These are phyloP conservation scores for Prenolepis imparis DNA, from an alignment of 2,888 invertebrate genomes.

Conservation along the genomic window DNA sequence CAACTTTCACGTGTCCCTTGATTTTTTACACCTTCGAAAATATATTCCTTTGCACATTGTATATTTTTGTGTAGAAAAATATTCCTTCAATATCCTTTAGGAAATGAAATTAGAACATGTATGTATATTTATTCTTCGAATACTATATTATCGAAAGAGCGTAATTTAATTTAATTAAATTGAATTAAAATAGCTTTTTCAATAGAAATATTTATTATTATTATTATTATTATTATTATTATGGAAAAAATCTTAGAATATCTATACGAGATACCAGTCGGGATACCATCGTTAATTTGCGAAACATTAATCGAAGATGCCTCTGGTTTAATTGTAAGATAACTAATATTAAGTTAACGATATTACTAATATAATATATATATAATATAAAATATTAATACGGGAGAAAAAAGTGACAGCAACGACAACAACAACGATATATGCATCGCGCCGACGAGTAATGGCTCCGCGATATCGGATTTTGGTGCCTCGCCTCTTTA, in stretches of 20 bases:
- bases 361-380: neutral
- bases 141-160: neutral
- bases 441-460: slow-evolving; percentile 30
- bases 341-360: neutral
- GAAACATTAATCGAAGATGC: neutral
- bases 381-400: slow-evolving; percentile 10
- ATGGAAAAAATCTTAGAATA: neutral
- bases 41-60: neutral
- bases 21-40: neutral
- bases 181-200: neutral
- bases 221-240: neutral
- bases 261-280: neutral
- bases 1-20: neutral
- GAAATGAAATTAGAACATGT: neutral
- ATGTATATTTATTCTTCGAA: neutral
- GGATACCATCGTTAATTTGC: neutral
- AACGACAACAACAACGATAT: neutral
- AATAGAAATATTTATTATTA: neutral
- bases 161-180: neutral
- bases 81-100: neutral
- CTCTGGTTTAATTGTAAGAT: neutral
- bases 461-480: slow-evolving; percentile 69
- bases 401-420: neutral
- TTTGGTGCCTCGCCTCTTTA: slow-evolving; percentile 77
- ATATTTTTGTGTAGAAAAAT: neutral